Base-by-base conservation (phyloP, 2,797 vertebrate species). In the Acanthurus lineatus region DNA sequence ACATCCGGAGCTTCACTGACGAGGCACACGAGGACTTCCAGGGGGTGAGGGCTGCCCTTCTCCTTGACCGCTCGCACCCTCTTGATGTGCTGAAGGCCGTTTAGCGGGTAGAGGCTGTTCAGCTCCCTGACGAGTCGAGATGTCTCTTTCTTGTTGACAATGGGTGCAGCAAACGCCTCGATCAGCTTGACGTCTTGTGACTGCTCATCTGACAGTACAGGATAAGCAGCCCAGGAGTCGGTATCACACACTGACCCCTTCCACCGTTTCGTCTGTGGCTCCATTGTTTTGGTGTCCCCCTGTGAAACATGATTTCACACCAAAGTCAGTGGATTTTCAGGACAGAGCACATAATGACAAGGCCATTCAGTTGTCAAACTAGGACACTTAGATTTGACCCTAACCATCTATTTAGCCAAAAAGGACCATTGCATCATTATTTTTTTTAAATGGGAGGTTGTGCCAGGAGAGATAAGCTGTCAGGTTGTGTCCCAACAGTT, bases 1-100 rank as follows among this genome's bases (percentile, higher is more conserved):
- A 2, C 2, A 35, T 58, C 4, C 8, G 88, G 71, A 0, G 81
- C 88, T 0, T 95, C 91, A 0, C 82, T 89, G 0, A 90, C 90
- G 0, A 95, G 91, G 60, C 96, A 97, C 44, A 98, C 53, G 0
- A 98, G 89, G 19, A 97, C 83, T 22, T 97, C 96, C 47, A 97
- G 87, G 0, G 93, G 76, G 22, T 95, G 95, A 0, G 85, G 71
- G 22, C 88, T 62, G 35, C 59, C 32, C 20, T 83, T 63, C 3
- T 88, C 86, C 16, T 35, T 85, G 40, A 93, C 88, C 0, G 95
- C 85, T 9, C 97, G 93, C 19, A 98, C 96, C 47, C 97, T 94
- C 89, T 97, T 98, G 57, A 98, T 54, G 77, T 98, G 97, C 17
- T 94, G 93, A 6, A 96, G 90, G 67, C 87, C 77, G 0, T 68